Conservation (phyloP, 2,797 vertebrate genomes). For the Hozukius guyotensis region DNA sequence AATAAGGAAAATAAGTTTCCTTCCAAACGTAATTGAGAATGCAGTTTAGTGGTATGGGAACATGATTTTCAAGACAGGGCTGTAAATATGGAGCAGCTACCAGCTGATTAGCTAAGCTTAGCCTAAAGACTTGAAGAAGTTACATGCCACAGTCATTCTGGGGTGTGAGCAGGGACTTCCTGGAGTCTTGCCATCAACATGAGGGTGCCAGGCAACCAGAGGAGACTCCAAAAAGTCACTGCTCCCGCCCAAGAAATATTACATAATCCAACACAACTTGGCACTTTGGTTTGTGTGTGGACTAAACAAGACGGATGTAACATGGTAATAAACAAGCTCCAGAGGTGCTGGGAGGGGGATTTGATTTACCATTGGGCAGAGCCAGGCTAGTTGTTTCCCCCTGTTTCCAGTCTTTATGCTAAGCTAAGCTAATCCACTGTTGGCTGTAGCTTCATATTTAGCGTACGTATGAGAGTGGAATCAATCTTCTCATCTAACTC, state of each 20-base stretch:
- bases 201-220: not conserved
- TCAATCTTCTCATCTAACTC: not conserved
- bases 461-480: not conserved
- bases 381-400: not conserved
- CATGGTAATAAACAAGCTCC: not conserved
- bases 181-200: not conserved
- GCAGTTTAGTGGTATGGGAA: no score
- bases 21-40: no score
- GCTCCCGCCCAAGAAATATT: not conserved
- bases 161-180: not conserved
- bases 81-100: not conserved
- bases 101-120: not conserved
- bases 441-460: not conserved
- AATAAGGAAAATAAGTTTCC: no score
- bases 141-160: not conserved
- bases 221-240: not conserved
- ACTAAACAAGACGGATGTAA: not conserved
- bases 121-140: not conserved
- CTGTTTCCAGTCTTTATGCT: not conserved
- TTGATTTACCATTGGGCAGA: not conserved
- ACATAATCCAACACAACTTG: not conserved
- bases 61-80: no score
- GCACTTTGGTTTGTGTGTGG: not conserved
- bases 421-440: not conserved
- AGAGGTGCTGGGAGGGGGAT: not conserved